A percentile compares a stretch with the other conserved stretches of the same genome.
phyloP scores from a whole-genome alignment of 2,888 invertebrate species.

The Agrilus biguttatus region DNA sequence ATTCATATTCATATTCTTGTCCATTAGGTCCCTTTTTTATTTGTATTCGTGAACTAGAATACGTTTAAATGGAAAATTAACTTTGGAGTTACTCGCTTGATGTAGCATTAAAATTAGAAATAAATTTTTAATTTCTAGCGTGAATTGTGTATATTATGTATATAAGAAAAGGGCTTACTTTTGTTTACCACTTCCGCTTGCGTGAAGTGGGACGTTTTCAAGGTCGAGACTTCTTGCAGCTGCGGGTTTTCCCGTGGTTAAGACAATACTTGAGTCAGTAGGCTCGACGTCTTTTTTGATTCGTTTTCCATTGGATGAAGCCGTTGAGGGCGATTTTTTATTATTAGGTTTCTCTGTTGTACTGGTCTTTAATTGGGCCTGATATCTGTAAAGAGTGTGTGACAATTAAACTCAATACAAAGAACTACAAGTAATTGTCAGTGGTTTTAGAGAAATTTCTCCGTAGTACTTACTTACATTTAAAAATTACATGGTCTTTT shows the following conservation, averaged over 20 bases:
- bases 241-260: constrained; percentile 36
- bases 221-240: constrained; percentile 32
- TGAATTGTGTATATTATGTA: no score
- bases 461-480: no score
- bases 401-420: no score
- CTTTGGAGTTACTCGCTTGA: no score
- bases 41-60: constrained; percentile 50
- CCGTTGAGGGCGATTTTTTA: constrained; percentile 2
- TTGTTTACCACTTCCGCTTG: constrained; percentile 51
- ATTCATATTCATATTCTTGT: constrained; percentile 83
- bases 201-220: constrained; percentile 28
- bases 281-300: constrained; percentile 30
- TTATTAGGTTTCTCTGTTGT: constrained; percentile 9
- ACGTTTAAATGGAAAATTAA: no score
- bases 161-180: constrained; percentile 14
- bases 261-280: constrained; percentile 37
- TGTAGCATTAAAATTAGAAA: no score
- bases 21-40: constrained; percentile 82
- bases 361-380: constrained; percentile 18
- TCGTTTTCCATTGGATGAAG: constrained; percentile 20
- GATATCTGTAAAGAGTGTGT: constrained; percentile 7
- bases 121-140: no score
- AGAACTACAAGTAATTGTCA: no score
- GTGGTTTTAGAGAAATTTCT: no score
- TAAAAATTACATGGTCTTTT: no score